Conservation (phyloP, 2,113 vertebrate species). For the Saguinus imperator region DNA sequence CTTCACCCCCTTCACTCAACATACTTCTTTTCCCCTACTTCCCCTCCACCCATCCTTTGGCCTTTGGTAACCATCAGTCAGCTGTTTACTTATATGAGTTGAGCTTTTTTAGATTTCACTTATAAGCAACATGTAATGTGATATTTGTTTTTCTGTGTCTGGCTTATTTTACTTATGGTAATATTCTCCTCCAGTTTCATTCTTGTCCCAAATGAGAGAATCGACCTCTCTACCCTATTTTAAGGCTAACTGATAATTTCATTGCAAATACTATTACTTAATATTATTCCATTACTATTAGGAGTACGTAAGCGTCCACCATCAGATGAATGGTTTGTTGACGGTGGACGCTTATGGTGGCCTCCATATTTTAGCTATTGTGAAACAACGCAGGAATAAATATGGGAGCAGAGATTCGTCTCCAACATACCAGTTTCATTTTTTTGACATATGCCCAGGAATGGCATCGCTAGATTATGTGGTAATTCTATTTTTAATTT, state of each 20-base stretch:
- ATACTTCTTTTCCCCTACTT: background rate
- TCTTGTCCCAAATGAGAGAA: background rate
- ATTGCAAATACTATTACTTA: background rate
- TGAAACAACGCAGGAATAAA: background rate
- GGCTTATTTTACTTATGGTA: background rate
- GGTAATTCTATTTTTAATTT: background rate
- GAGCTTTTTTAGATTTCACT: background rate
- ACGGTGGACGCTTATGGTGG: background rate
- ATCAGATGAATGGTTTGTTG: too few relatives aligned
- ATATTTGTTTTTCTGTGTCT: background rate
- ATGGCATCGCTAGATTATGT: background rate
- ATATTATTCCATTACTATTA: background rate
- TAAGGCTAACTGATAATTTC: too few relatives aligned
- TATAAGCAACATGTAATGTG: background rate
- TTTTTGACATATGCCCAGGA: background rate
- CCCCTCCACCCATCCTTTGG: too few relatives aligned
- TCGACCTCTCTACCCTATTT: background rate
- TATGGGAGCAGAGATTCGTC: too few relatives aligned
- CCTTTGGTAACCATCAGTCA: background rate
- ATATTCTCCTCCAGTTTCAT: background rate
- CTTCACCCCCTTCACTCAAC: background rate
- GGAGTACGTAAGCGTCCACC: too few relatives aligned
- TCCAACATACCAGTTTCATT: background rate
- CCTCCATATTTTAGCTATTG: background rate
- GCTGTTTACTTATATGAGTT: background rate